Base-by-base conservation (phyloP, 2,797 vertebrate genomes). In the Scleropages formosus region DNA sequence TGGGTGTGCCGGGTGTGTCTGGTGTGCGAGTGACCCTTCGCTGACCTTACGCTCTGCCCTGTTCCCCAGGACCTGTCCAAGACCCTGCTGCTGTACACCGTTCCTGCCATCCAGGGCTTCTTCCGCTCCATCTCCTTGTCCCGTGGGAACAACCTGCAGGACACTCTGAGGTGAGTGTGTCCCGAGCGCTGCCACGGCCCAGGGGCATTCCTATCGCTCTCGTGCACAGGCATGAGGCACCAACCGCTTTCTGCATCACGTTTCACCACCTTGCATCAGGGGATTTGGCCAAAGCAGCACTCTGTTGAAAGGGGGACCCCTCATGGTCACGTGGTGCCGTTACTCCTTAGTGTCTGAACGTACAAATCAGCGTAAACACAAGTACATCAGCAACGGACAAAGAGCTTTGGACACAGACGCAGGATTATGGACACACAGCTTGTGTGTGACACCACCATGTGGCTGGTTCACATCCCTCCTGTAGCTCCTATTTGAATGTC, bases 81-180 rank as follows among this genome's bases (percentile, higher is more conserved):
- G 88, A 98, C 95, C 0, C 88, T 99, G 44, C 85, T 99, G 72
- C 87, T 98, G 82, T 99, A 99, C 90, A 98, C 98, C 0, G 97
- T 99, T 58, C 97, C 97, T n/a, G 98, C 98, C 0, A 97, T 99
- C 81, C 97, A 98, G 81, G 98, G 97, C 20, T 99, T 99, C 87
- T 99, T 98, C 92, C 91, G 97, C 22, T 99, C 97, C 72, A 99
- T 99, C 85, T 98, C 98, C 68, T 87, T 99, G 75, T 99, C 98
- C 39, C 92, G 96, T 81, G 98, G 98, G 82, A 99, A 99, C 85
- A 99, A 98, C 87, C 90, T 99, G 8, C 98, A 99, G 82, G 98
- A 99, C 83, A 99, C 98, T 0, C 94, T 99, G 63, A 95, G 98
- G 98, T 99, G 87, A 71, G 76, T 22, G 13, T 13, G 46, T 62